Conservation (phyloP, 2,888 invertebrate genomes). For the Yponomeuta sedellus region DNA sequence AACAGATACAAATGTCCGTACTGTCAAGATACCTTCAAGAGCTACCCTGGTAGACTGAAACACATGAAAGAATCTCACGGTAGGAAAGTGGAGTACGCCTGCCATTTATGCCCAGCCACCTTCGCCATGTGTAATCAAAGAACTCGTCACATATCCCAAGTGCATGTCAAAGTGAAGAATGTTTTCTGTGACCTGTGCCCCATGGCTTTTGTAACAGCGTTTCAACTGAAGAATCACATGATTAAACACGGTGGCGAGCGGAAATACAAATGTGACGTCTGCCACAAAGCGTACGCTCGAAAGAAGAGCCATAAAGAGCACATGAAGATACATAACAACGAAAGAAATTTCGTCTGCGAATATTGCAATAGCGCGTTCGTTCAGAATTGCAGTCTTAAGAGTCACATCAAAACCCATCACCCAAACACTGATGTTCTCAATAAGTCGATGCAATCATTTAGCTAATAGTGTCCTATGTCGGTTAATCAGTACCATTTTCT, state of each 20-base stretch:
- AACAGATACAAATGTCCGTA: constrained; percentile 45
- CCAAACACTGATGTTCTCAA: constrained; percentile 38
- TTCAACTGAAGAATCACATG: constrained; percentile 50
- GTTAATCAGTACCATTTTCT: no score
- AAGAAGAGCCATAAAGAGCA: constrained; percentile 51
- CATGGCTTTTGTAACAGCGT: constrained; percentile 45
- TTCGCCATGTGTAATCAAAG: constrained; percentile 52
- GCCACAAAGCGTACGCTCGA: constrained; percentile 58
- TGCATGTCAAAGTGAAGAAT: constrained; percentile 49
- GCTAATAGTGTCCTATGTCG: no score
- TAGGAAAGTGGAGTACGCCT: constrained; percentile 52
- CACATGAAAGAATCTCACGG: constrained; percentile 47
- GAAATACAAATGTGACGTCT: constrained; percentile 59
- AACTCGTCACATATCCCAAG: constrained; percentile 54
- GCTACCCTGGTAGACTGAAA: constrained; percentile 44
- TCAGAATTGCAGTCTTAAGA: constrained; percentile 61
- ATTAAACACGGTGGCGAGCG: constrained; percentile 48
- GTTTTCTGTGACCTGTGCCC: constrained; percentile 48
- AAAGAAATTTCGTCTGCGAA: constrained; percentile 62
- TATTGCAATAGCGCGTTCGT: constrained; percentile 55
- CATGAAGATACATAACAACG: constrained; percentile 60
- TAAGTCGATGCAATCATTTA: constrained; percentile 20
- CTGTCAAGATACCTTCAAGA: constrained; percentile 52
- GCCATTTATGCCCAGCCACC: constrained; percentile 51
- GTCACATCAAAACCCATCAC: constrained; percentile 58